Base-by-base conservation (phyloP, 2,888 invertebrate genomes). In the Volucella bombylans region DNA sequence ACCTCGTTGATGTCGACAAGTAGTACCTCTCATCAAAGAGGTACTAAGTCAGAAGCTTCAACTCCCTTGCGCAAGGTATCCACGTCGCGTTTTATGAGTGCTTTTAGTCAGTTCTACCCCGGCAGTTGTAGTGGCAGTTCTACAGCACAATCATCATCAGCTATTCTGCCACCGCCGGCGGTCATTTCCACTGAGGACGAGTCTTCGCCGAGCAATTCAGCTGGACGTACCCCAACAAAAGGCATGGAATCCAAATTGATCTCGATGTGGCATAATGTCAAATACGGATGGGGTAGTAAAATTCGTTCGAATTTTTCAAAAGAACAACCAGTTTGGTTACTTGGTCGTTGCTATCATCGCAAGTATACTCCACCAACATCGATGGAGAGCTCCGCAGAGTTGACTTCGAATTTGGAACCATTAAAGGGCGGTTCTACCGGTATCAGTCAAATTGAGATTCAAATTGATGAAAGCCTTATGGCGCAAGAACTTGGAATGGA, bases 211-310 rank as follows among this genome's bases (percentile, higher is more conserved):
- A 89, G 89, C 87, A 87, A 90, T 87, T 88, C 90, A 45, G 88
- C 90, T 68, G 88, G 88, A 88, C 88, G 92, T 85, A 90, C 90
- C 85, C 89, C 92, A 87, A 89, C 90, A 88, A 90, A 94, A 88
- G 96, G 95, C 93, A 94, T 97, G 87, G 97, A 97, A 91, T 96
- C 96, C 38, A 95, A 96, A 86, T 91, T 97, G 67, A 92, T 96
- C 89, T 96, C 97, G 50, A 96, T 97, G 94, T 97, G 97, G 97
- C 97, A 97, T 91, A 97, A 97, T 92, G 95, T 97, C 79, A 97
- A 97, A 93, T 97, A 97, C 92, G 97, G 95, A 93, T 96, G 96
- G 96, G 94, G 95, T 69, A 94, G 95, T 0, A 97, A 97, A 92
- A 92, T 96, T 86, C 94, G 94, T 87, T 94, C 95, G 1, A 94